phyloP scores from a whole-genome alignment of 2,888 invertebrate species.

The Heliconius aoede region DNA sequence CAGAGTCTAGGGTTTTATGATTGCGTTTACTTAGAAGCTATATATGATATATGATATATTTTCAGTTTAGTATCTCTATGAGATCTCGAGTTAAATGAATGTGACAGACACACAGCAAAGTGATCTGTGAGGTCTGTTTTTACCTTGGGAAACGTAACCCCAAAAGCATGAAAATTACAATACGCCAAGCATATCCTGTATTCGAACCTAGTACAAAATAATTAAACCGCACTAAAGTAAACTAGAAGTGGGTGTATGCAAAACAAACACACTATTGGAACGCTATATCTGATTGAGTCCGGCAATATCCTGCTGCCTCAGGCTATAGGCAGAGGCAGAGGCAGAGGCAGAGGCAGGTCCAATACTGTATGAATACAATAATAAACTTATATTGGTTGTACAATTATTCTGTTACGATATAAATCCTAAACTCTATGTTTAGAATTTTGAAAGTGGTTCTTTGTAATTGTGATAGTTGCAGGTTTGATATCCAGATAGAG shows the following conservation, averaged over 20 bases:
- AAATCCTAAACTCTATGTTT: not conserved
- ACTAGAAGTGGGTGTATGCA: slow-evolving; percentile 27
- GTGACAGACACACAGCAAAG: not conserved
- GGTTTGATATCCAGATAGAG: not conserved
- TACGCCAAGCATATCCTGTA: not conserved
- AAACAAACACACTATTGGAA: slow-evolving; percentile 19
- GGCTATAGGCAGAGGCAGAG: slow-evolving; percentile 2
- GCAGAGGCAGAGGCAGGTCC: not conserved
- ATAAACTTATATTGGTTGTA: not conserved
- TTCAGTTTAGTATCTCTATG: no score
- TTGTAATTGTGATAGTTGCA: not conserved
- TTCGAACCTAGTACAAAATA: slow-evolving; percentile 3
- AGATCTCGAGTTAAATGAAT: no score
- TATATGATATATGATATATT: no score
- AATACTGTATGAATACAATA: slow-evolving; percentile 19
- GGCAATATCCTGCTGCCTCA: slow-evolving; percentile 22
- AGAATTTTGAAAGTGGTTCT: not conserved
- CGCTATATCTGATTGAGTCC: slow-evolving; percentile 17
- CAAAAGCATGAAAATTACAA: not conserved
- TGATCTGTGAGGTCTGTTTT: not conserved
- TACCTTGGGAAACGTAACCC: no score
- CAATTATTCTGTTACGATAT: slow-evolving; percentile 10
- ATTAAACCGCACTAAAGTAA: slow-evolving; percentile 26
- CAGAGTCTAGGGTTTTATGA: no score
- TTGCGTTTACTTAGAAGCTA: no score